These are phyloP conservation scores for Polylopha cassiicola DNA, from an alignment of 2,888 invertebrate genomes.

Conservation along the genomic window DNA sequence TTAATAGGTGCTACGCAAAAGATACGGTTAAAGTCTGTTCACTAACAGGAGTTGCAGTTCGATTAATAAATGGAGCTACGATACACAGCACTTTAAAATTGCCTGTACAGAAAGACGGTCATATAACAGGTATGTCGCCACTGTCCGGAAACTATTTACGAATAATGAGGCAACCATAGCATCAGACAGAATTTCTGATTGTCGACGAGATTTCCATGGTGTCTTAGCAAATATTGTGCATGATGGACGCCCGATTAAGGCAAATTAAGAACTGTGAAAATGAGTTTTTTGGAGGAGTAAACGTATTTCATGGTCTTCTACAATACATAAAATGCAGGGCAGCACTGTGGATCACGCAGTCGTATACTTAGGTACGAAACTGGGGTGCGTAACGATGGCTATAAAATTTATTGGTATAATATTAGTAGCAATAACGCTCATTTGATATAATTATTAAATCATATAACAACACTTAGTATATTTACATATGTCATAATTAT, in stretches of 20 bases:
- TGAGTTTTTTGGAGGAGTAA: constrained; percentile 24
- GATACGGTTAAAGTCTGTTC: constrained; percentile 28
- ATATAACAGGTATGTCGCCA: constrained; percentile 25
- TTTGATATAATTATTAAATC: too few species aligned
- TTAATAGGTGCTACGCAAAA: constrained; percentile 28
- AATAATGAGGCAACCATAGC: constrained; percentile 30
- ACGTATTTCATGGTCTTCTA: too few species aligned
- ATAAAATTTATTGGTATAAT: too few species aligned
- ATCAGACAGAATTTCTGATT: constrained; percentile 29
- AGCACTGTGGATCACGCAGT: too few species aligned
- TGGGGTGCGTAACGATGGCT: too few species aligned
- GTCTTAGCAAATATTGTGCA: constrained; percentile 33
- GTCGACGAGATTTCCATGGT: constrained; percentile 35
- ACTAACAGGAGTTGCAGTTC: constrained; percentile 36
- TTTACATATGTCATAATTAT: too few species aligned
- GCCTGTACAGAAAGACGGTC: constrained; percentile 33
- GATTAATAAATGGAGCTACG: constrained; percentile 27
- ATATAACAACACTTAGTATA: too few species aligned
- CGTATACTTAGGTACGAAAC: too few species aligned
- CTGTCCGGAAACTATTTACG: constrained; percentile 29
- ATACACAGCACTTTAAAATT: constrained; percentile 27
- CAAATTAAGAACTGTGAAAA: constrained; percentile 22
- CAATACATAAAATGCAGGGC: too few species aligned
- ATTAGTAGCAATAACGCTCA: too few species aligned
- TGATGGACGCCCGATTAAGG: constrained; percentile 29